Evolutionary conservation across 2,888 invertebrate species (phyloP), one percentile per base, ranked within the genome.

Genomic region (Apodemia mormo): DNA sequence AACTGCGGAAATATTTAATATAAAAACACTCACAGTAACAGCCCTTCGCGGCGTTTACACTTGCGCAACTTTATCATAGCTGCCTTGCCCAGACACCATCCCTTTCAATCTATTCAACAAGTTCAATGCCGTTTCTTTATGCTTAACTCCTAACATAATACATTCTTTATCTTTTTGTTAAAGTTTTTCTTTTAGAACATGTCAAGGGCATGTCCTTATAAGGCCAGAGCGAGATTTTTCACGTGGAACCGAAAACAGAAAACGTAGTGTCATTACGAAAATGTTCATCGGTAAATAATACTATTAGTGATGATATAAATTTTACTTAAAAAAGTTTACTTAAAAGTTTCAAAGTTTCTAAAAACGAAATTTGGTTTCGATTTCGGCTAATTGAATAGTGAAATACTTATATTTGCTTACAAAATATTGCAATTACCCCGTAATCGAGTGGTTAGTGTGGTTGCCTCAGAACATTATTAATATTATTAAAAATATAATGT

Each of bases 1-100:
- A 61, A 33, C 30, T 33, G 33, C 61, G 61, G 61, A 61, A 61
- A 61, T 33, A 61, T 61, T 61, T 33, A 7, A 10, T 61, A 61
- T 61, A 61, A 61, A 61, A 61, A 61, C 52, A n/a, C 37, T 37
- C 52, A 52, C 52, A 52, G 8, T 52, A 52, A 52, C 61, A 61
- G 33, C 30, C 61, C 61, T 58, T 29, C 61, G 14, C 61, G 58
- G 58, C 58, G 33, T 30, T 58, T 33, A 30, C 58, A 61, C 58
- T 33, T 61, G 58, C 58, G 58, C 12, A 30, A 61, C 58, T 33
- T 61, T 30, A 10, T 61, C 58, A 33, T 61, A 10, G 30, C 58
- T 33, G 30, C 12, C 33, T 30, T 33, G 30, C 12, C 10, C 58
- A 30, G 33, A 61, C 61, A 52, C 52, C 45, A 52, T 61, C 61